A percentile compares a stretch with the other conserved stretches of the same genome.
Evolutionary conservation across 2,113 vertebrate genomes (phyloP).

Genomic region (Pachyramphus minor): DNA sequence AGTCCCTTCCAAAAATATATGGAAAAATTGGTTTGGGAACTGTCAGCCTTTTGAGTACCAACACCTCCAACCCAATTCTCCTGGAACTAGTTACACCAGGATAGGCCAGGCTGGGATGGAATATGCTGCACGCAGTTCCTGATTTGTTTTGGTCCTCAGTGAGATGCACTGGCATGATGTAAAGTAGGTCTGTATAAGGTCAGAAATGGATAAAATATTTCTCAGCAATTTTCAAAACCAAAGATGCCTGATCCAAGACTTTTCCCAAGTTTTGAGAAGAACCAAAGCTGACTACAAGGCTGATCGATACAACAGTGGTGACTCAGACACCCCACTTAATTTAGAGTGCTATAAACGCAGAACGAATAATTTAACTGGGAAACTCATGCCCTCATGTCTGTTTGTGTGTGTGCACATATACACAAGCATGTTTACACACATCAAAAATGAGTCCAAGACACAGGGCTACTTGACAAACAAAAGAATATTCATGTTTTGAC

Average conservation of each 20-base stretch:
- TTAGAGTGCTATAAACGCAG: background rate
- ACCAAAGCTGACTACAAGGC: background rate
- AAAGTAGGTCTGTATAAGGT: background rate
- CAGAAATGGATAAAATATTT: background rate
- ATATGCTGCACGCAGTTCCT: background rate
- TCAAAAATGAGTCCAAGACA: conserved; percentile 21
- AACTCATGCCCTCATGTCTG: background rate
- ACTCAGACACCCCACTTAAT: background rate
- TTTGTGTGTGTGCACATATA: background rate
- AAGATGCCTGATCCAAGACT: background rate
- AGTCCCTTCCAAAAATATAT: background rate
- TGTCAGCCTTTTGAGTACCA: background rate
- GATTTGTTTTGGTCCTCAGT: background rate
- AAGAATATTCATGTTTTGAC: conserved; percentile 50
- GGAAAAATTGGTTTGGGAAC: background rate
- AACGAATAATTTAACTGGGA: background rate
- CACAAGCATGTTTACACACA: conserved; percentile 10
- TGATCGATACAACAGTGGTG: background rate
- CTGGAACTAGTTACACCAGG: background rate
- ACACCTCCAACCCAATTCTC: background rate
- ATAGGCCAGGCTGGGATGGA: background rate
- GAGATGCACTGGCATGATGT: background rate
- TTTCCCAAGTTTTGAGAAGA: background rate
- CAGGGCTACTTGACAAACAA: conserved; percentile 26
- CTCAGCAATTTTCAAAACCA: background rate